Evolutionary conservation across 2,113 vertebrate genomes (phyloP).

Genomic region (Zosterops pallidus): DNA sequence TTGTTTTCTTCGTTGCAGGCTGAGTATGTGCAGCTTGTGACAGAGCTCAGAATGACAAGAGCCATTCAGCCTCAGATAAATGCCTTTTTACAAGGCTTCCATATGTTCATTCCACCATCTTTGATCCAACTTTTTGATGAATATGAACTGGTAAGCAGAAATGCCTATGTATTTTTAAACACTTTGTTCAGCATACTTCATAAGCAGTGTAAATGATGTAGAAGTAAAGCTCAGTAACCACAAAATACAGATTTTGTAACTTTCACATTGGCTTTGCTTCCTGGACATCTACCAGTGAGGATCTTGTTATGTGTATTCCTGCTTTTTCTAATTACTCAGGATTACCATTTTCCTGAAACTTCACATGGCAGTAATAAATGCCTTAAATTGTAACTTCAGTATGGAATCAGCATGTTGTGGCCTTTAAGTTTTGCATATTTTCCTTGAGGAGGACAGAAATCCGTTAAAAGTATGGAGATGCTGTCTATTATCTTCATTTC

Average conservation of each 20-base stretch:
- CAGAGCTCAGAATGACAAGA: slow-evolving; percentile 97
- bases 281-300: background rate
- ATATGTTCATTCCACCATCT: slow-evolving; percentile 95
- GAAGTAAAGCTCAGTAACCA: background rate
- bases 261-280: background rate
- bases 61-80: slow-evolving; percentile 99
- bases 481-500: background rate
- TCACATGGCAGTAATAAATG: background rate
- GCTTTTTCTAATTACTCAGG: background rate
- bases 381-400: background rate
- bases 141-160: slow-evolving; percentile 91
- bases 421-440: background rate
- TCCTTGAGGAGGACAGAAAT: background rate
- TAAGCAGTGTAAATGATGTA: background rate
- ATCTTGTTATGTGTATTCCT: background rate
- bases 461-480: background rate
- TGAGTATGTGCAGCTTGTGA: slow-evolving; percentile 98
- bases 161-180: background rate
- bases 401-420: background rate
- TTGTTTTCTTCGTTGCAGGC: slow-evolving; percentile 73
- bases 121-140: slow-evolving; percentile 98
- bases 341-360: background rate
- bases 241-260: background rate
- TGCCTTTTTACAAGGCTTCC: slow-evolving; percentile 95
- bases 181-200: background rate